These are phyloP conservation scores for Hermatobates lingyangjiaoensis DNA, from an alignment of 1,140 invertebrate genomes.

Conservation along the genomic window DNA sequence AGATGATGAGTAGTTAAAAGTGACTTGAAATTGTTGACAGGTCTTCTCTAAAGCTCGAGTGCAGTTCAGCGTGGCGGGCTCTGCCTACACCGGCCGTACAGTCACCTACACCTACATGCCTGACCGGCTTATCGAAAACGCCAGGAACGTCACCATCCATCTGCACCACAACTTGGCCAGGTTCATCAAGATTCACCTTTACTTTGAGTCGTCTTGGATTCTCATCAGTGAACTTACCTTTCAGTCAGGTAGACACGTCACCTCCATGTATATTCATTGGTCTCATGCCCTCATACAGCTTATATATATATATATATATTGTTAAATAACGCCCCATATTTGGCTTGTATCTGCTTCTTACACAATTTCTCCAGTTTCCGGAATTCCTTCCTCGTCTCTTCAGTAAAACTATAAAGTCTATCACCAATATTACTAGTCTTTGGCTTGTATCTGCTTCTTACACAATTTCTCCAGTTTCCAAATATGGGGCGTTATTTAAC, in stretches of 20 bases:
- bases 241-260: constrained; percentile 34
- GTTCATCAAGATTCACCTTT: constrained; percentile 48
- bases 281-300: constrained; percentile 1
- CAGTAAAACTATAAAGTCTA: too few species aligned
- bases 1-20: too few species aligned
- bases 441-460: too few species aligned
- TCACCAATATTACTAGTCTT: too few species aligned
- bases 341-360: too few species aligned
- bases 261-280: too few species aligned
- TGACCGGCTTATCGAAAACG: constrained; percentile 47
- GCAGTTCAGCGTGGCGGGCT: constrained; percentile 44
- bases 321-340: too few species aligned
- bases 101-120: constrained; percentile 49
- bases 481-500: too few species aligned
- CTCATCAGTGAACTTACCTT: constrained; percentile 60
- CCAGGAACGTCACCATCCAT: constrained; percentile 50
- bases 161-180: constrained; percentile 38
- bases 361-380: too few species aligned
- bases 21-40: constrained; percentile 24
- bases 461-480: too few species aligned
- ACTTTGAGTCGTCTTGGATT: constrained; percentile 56
- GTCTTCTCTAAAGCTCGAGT: constrained; percentile 47
- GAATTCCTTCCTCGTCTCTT: too few species aligned
- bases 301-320: not conserved
- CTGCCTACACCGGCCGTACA: constrained; percentile 34